Percentiles rank a stretch among this genome's conserved stretches.
These are phyloP conservation scores for Teleogryllus occipitalis DNA, from an alignment of 1,140 invertebrate genomes.

Conservation along the genomic window DNA sequence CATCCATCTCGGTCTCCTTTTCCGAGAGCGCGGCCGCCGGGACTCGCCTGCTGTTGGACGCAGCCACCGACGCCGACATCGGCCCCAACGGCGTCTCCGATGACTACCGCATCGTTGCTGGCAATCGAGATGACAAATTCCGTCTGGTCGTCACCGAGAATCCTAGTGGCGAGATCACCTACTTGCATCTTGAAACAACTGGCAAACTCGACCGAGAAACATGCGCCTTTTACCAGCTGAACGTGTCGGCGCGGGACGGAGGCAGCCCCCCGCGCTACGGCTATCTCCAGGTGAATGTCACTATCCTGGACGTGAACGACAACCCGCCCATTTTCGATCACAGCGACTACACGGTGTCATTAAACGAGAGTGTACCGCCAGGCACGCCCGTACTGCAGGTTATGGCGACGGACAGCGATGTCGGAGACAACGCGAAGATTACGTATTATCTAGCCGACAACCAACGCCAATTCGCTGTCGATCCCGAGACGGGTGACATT, in stretches of 20 bases:
- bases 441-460: slow-evolving; percentile 80
- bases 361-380: slow-evolving; percentile 83
- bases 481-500: slow-evolving; percentile 80
- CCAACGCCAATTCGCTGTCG: slow-evolving; percentile 78
- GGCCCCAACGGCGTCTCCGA: slow-evolving; percentile 79
- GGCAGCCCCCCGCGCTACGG: slow-evolving; percentile 71
- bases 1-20: slow-evolving; percentile 72
- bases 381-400: slow-evolving; percentile 83
- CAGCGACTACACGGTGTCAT: slow-evolving; percentile 80
- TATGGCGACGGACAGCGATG: slow-evolving; percentile 84
- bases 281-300: slow-evolving; percentile 81
- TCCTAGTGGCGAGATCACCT: slow-evolving; percentile 78
- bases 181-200: slow-evolving; percentile 82
- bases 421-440: slow-evolving; percentile 84
- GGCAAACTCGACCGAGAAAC: slow-evolving; percentile 83
- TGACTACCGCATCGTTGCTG: slow-evolving; percentile 79
- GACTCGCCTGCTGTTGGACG: slow-evolving; percentile 75
- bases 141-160: slow-evolving; percentile 76
- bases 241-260: slow-evolving; percentile 82
- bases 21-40: slow-evolving; percentile 84
- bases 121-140: slow-evolving; percentile 82
- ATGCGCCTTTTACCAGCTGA: slow-evolving; percentile 70
- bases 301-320: slow-evolving; percentile 88
- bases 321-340: slow-evolving; percentile 90
- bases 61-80: slow-evolving; percentile 76